Evolutionary conservation across 2,888 invertebrate genomes (phyloP).

Genomic region (Chloroclystis v-ata): DNA sequence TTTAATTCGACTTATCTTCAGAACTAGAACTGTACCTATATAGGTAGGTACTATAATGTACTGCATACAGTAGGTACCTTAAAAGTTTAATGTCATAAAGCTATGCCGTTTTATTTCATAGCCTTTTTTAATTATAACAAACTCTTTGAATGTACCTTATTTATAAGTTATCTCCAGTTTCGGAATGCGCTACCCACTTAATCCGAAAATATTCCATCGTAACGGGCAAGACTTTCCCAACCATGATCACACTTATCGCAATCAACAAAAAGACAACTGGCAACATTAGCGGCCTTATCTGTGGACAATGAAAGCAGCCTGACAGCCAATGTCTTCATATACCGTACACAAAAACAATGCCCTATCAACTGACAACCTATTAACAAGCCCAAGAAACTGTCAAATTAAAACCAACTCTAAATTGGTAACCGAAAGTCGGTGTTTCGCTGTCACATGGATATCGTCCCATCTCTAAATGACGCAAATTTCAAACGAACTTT

Average conservation of each 20-base stretch:
- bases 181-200: slow-evolving; percentile 9
- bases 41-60: no score
- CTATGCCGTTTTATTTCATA: no score
- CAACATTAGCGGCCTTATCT: slow-evolving; percentile 59
- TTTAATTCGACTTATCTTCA: no score
- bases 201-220: slow-evolving; percentile 21
- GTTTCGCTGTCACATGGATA: slow-evolving; percentile 27
- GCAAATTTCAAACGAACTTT: slow-evolving; percentile 12
- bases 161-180: neutral
- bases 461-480: slow-evolving; percentile 30
- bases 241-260: slow-evolving; percentile 40
- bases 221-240: slow-evolving; percentile 23
- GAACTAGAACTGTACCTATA: no score
- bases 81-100: no score
- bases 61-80: no score
- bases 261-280: slow-evolving; percentile 29
- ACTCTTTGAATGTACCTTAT: no score
- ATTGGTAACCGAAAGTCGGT: slow-evolving; percentile 26
- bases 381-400: slow-evolving; percentile 38
- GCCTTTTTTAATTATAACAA: no score
- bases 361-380: slow-evolving; percentile 63
- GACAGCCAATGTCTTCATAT: slow-evolving; percentile 73
- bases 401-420: slow-evolving; percentile 27
- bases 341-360: slow-evolving; percentile 65
- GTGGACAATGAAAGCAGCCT: slow-evolving; percentile 51